Conservation (phyloP, 2,888 invertebrate genomes). For the Caenorhabditis zanzibari region DNA sequence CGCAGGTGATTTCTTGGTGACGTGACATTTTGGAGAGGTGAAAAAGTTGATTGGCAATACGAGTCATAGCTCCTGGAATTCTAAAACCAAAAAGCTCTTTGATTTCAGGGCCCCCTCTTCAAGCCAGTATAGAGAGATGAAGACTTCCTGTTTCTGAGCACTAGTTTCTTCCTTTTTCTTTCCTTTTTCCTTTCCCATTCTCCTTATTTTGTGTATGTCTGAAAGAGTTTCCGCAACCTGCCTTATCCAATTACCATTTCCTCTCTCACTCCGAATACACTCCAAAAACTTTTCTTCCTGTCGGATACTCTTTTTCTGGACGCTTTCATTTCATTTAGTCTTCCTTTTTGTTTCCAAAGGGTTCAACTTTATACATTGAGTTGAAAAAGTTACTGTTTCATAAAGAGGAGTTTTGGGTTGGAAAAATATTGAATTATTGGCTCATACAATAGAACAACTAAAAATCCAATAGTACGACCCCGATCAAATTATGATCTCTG, state of each 20-base stretch:
- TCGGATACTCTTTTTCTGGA: slow-evolving; percentile 24
- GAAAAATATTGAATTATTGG: too few relatives aligned
- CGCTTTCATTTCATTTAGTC: slow-evolving; percentile 23
- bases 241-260: slow-evolving; percentile 54
- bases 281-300: slow-evolving; percentile 14
- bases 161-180: slow-evolving; percentile 11
- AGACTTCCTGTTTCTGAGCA: slow-evolving; percentile 31
- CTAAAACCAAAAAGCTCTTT: background rate
- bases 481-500: slow-evolving; percentile 12
- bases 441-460: too few relatives aligned
- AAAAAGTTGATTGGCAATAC: slow-evolving; percentile 9
- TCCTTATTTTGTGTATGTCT: slow-evolving; percentile 36
- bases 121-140: background rate
- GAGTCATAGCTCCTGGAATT: slow-evolving; percentile 20
- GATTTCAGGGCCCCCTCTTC: background rate
- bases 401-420: too few relatives aligned
- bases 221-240: slow-evolving; percentile 54
- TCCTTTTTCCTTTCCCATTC: slow-evolving; percentile 8
- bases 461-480: too few relatives aligned
- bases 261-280: slow-evolving; percentile 32
- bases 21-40: slow-evolving; percentile 24
- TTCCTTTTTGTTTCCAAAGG: slow-evolving; percentile 30
- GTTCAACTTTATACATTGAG: background rate
- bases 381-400: background rate
- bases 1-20: slow-evolving; percentile 28